Percentiles rank a stretch among this genome's conserved stretches.
These are phyloP conservation scores for Stenichneumon culpator DNA, from an alignment of 2,888 invertebrate species.

Conservation along the genomic window DNA sequence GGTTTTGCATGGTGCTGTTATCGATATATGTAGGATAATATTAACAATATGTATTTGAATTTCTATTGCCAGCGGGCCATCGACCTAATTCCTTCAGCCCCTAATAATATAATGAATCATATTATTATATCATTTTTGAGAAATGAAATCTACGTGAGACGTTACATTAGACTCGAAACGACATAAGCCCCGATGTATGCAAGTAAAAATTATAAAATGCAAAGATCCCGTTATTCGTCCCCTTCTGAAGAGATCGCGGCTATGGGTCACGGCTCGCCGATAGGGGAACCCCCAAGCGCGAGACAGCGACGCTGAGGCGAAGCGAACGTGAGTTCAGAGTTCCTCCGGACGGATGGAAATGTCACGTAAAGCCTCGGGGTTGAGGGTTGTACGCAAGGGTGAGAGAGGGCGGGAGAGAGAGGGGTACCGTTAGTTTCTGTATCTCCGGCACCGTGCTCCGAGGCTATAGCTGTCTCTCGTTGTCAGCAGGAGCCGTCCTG, in stretches of 20 bases:
- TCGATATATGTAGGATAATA: too few relatives aligned
- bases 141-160: too few relatives aligned
- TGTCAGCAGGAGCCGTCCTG: constrained; percentile 58
- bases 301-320: constrained; percentile 26
- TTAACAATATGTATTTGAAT: too few relatives aligned
- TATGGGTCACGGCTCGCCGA: constrained; percentile 10
- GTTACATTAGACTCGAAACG: background rate
- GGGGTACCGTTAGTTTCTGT: constrained; percentile 44
- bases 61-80: too few relatives aligned
- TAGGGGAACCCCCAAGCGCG: constrained; percentile 6
- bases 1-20: too few relatives aligned
- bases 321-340: constrained; percentile 56
- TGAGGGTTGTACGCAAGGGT: background rate
- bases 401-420: constrained; percentile 1
- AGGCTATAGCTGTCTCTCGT: constrained; percentile 54
- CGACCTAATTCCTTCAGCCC: too few relatives aligned
- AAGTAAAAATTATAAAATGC: background rate
- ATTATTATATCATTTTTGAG: too few relatives aligned
- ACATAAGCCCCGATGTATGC: background rate
- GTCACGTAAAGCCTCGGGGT: constrained; percentile 60
- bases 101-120: background rate
- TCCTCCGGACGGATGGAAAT: constrained; percentile 59
- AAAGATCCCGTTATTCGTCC: background rate
- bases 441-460: constrained; percentile 48
- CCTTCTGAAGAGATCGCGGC: background rate